Base-by-base conservation (phyloP, 2,797 vertebrate genomes). In the Eutrigla gurnardus region DNA sequence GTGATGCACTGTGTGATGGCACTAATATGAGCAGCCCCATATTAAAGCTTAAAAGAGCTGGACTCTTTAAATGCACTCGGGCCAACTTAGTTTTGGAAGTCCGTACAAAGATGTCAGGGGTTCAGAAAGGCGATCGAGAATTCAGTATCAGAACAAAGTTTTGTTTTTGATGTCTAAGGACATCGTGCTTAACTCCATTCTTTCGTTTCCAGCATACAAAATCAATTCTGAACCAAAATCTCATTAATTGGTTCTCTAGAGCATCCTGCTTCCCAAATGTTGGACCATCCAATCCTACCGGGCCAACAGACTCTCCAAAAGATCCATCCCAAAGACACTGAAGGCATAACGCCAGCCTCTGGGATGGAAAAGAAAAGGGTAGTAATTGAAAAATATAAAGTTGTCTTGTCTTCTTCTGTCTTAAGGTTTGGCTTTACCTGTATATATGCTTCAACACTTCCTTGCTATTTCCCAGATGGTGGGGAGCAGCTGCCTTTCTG, bases 151-250 rank as follows among this genome's bases (percentile, higher is more conserved):
- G 62, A 57, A 14, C 32, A 70, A 84, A 73, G 75, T 77, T 89
- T 83, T 45, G 42, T 82, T 80, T 84, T 80, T 81, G 50, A 77
- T 75, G 45, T 73, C 71, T 43, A 10, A 78, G 59, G 69, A 82
- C 58, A 82, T 64, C 42, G 83, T 64, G 69, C 70, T 78, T 40
- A 79, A 79, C 67, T 81, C 69, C 55, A 47, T 81, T 79, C 65
- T 79, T 82, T 60, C 74, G 77, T 81, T 89, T 83, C 57, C 78
- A 86, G 79, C 73, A 46, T 33, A 75, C 65, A 46, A 73, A 25
- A 86, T 91, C 73, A 65, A 91, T 91, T 67, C 70, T 72, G 68
- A 81, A 82, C 73, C 82, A 77, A 91, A 90, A 89, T 87, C 88
- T 89, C 85, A 88, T 89, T 87, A 93, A 89, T 80, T 87, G 80